phyloP scores from a whole-genome alignment of 2,888 invertebrate species.

The Cerceris ruficornis region DNA sequence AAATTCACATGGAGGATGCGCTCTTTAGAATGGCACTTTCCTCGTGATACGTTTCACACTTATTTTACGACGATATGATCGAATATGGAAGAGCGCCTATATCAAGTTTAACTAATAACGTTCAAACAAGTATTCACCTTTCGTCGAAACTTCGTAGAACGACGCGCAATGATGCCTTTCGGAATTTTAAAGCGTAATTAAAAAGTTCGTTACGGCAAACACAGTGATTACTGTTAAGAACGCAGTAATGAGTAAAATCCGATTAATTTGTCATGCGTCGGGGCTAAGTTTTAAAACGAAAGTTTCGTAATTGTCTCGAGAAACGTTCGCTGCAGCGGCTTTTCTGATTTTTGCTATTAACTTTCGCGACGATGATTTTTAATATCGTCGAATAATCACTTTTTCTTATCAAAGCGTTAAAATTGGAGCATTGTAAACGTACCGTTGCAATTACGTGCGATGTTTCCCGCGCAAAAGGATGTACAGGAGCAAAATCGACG shows the following conservation, averaged over 20 bases:
- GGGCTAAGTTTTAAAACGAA: conserved; percentile 53
- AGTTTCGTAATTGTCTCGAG: conserved; percentile 55
- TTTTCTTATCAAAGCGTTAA: too few relatives aligned
- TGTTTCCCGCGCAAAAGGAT: not conserved
- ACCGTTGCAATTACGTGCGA: not conserved
- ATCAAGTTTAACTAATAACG: too few relatives aligned
- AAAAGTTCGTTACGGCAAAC: conserved; percentile 44
- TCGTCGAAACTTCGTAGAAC: too few relatives aligned
- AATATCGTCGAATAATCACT: not conserved
- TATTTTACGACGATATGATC: too few relatives aligned
- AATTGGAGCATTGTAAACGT: too few relatives aligned
- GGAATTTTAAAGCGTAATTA: conserved; percentile 33
- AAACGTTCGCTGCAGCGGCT: conserved; percentile 29
- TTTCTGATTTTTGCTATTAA: conserved; percentile 13
- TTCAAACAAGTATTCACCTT: not conserved
- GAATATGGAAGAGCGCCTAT: too few relatives aligned
- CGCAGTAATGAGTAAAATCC: conserved; percentile 60
- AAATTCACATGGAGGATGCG: too few relatives aligned
- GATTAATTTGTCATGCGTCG: conserved; percentile 63
- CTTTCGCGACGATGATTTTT: not conserved
- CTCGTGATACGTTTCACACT: too few relatives aligned
- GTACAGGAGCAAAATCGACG: conserved; percentile 8
- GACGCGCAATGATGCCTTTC: not conserved
- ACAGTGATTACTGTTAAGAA: conserved; percentile 48
- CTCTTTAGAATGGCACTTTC: too few relatives aligned